Evolutionary conservation across 2,888 invertebrate genomes (phyloP).

Genomic region (Allygus modestus): DNA sequence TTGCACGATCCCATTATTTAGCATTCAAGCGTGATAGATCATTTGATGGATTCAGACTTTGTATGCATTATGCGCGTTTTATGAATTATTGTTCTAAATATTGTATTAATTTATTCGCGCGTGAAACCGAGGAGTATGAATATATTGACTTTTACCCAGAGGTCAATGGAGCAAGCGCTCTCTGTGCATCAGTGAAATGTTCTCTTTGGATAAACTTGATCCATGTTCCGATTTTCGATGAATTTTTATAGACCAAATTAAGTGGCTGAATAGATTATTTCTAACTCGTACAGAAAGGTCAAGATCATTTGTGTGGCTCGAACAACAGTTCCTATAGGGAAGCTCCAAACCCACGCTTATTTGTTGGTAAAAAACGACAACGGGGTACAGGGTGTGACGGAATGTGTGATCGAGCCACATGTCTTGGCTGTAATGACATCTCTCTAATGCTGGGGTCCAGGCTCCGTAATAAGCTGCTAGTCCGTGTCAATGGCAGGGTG

Average conservation of each 20-base stretch:
- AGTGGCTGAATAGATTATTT: too few species aligned
- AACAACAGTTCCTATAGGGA: too few species aligned
- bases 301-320: too few species aligned
- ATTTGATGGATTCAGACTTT: conserved; percentile 5
- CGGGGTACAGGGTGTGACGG: too few species aligned
- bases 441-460: neutral
- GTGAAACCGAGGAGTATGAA: conserved; percentile 27
- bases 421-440: neutral
- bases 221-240: neutral
- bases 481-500: neutral
- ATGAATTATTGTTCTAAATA: conserved; percentile 30
- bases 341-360: too few species aligned
- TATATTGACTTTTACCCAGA: conserved; percentile 32
- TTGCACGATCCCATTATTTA: neutral
- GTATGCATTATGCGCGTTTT: conserved; percentile 36
- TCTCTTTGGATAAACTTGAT: neutral
- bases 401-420: conserved; percentile 6
- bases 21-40: neutral
- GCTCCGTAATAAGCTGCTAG: neutral
- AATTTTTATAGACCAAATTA: too few species aligned
- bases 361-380: too few species aligned
- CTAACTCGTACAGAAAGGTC: too few species aligned
- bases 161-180: conserved; percentile 16
- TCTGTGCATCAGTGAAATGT: neutral
- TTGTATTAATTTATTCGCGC: conserved; percentile 4